Evolutionary conservation across 2,797 vertebrate species (phyloP), one percentile per base, ranked within the genome.

Genomic region (Pogonophryne albipinna): DNA sequence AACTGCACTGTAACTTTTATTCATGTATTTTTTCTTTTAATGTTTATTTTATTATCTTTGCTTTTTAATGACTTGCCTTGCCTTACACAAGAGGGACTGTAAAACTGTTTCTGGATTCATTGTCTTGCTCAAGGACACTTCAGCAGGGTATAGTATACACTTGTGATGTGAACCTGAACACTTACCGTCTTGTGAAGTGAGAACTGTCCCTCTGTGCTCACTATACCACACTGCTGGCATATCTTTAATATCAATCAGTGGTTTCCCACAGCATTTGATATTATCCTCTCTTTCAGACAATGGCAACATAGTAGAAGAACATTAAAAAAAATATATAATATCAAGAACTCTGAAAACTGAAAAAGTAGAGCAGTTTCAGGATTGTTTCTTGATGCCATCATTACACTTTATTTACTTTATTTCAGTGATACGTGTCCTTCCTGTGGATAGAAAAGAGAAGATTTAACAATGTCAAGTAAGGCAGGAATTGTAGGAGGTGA

Each of bases 211-310:
- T 38, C 59, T 23, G 4, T 4, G 42, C 5, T 74, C 31, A 20
- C 19, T 19, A 6, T 49, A 60, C 47, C 57, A 68, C 66, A 62
- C 46, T 51, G 27, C 20, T 75, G 23, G 45, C 14, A 49, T 20
- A 63, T 52, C 27, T 55, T 65, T 55, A 56, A 63, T 42, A 31
- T 66, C 23, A 65, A 27, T 68, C 51, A 66, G 17, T 50, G 57
- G 64, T 80, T 72, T 2, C 65, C 52, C 67, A 63, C 50, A 68
- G 49, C 9, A 38, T 77, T 55, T 6, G 58, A 66, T 27, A 11
- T 66, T 19, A 42, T 34, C 10, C 60, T 55, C 27, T 7, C 45
- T 58, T 55, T 42, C 23, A 13, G 42, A 58, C 38, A 67, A 52
- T 14, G n/a, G 12, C 16, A 47, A 23, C 38, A 51, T 4, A 65